Evolutionary conservation across 2,888 invertebrate species (phyloP), one percentile per base, ranked within the genome.

Genomic region (Parnassius mnemosyne): DNA sequence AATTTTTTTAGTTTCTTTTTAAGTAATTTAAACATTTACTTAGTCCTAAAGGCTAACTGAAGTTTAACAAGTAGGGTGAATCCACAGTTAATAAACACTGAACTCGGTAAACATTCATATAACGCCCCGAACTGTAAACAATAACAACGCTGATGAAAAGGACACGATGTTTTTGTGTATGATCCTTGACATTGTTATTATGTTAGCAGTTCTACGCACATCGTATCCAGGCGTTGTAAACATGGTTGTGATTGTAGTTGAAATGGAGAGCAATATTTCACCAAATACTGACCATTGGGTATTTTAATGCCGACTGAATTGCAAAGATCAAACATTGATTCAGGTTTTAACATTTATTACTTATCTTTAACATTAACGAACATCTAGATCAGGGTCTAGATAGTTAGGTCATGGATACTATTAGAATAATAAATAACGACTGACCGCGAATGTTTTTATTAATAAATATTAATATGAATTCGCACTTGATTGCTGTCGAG

Each of bases 261-360:
- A 57, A 47, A 49, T 9, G n/a, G 49, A 16, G 3, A n/a, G 49
- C 49, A 13, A 34, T 16, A n/a, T 42, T 42, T 57, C 50, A 42
- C 11, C 20, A 50, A 51, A 42, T 16, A 44, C 46, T 13, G 11
- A 59, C 1, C 10, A 20, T 57, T 10, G 9, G 49, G 12, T 46
- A 46, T 10, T 60, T 53, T 11, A 20, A 9, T 2, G 1, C 47
- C 7, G 13, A 11, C 1, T 10, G 16, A 46, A 16, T 50, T 61
- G 9, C 50, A 10, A 25, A 51, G 57, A 62, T 62, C 53, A 57
- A 61, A 57, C 57, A 62, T 50, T 49, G 20, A 41, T 43, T 50
- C 2, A 2, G 9, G n/a, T 10, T 9, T 9, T 5, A 9, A 53
- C 41, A 13, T 25, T 46, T 42, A 43, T 41, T 16, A 41, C 46